A percentile compares a stretch with the other conserved stretches of the same genome.
These are phyloP conservation scores for Neodon shergylaensis DNA, from an alignment of 2,113 vertebrate species.

Conservation along the genomic window DNA sequence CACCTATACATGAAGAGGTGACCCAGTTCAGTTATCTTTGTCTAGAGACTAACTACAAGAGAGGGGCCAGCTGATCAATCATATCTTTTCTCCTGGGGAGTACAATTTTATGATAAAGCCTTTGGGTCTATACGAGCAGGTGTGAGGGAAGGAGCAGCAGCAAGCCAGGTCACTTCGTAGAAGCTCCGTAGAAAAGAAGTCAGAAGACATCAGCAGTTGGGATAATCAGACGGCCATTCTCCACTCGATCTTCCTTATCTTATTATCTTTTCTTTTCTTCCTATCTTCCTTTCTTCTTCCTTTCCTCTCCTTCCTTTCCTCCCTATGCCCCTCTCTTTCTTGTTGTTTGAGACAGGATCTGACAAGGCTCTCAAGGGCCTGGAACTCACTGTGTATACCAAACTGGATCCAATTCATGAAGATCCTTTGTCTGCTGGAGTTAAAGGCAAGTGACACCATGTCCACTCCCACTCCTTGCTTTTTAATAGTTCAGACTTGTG, in stretches of 20 bases:
- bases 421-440: neutral
- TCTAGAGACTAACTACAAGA: neutral
- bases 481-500: neutral
- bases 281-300: rapidly evolving
- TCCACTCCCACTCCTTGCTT: neutral
- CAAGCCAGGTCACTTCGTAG: neutral
- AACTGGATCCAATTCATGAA: neutral
- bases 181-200: neutral
- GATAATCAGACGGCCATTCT: neutral
- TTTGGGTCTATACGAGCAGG: neutral
- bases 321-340: neutral
- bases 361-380: neutral
- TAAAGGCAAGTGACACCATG: neutral
- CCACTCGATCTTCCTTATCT: neutral
- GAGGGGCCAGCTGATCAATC: neutral
- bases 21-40: neutral
- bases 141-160: neutral
- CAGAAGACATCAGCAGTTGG: neutral
- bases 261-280: neutral
- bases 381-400: neutral
- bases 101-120: neutral
- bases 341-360: neutral
- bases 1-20: neutral
- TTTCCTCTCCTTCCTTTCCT: neutral
- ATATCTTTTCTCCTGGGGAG: neutral